Conservation (phyloP, 2,113 vertebrate genomes). For the Morone saxatilis region DNA sequence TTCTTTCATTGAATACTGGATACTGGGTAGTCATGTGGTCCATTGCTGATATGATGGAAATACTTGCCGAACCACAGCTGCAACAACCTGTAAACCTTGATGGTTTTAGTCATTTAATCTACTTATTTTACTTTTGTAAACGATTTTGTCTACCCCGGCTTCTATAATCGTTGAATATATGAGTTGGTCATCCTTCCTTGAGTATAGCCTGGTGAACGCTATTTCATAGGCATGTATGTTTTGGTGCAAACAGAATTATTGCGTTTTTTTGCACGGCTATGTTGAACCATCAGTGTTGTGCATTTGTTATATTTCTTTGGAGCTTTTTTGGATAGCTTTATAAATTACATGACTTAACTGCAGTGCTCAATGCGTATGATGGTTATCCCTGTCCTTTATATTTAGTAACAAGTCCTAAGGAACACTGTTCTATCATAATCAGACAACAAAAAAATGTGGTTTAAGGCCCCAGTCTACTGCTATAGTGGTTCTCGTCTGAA, state of each 20-base stretch:
- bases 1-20: conserved; percentile 17
- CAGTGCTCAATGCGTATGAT: not conserved
- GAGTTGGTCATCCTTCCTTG: not conserved
- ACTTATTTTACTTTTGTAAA: not conserved
- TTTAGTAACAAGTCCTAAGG: not conserved
- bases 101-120: not conserved
- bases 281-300: not conserved
- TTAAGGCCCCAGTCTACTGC: not conserved
- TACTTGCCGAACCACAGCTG: not conserved
- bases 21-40: not conserved
- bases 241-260: not conserved
- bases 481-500: not conserved
- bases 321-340: not conserved
- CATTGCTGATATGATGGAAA: conserved; percentile 21
- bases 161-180: not conserved
- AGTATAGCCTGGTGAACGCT: not conserved
- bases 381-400: not conserved
- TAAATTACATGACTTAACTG: not conserved
- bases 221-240: not conserved
- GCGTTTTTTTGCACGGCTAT: not conserved
- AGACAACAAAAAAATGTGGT: not conserved
- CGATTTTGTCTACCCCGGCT: not conserved
- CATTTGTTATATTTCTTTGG: not conserved
- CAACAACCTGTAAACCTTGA: not conserved
- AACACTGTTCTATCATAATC: not conserved